Base-by-base conservation (phyloP, 2,113 vertebrate genomes). In the Epinephelus lanceolatus region DNA sequence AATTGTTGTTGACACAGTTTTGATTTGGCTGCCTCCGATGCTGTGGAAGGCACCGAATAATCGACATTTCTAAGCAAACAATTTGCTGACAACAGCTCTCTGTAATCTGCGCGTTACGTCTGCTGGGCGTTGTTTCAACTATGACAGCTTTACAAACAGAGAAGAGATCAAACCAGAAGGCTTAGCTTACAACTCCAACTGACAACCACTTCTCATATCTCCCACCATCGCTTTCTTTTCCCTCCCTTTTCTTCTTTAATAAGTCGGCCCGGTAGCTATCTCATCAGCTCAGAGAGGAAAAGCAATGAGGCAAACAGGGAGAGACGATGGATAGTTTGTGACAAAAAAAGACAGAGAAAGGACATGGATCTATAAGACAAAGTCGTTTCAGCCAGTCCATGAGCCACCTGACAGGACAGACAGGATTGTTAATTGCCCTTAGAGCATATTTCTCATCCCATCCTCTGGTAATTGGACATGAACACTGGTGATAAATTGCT, bases 401-500 rank as follows among this genome's bases (percentile, higher is more conserved):
- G 86, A 90, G 77, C 85, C 87, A 80, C 45, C 78, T 84, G 81
- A 86, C 91, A 82, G 78, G 49, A 81, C 66, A 65, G 91, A 78
- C 89, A 78, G 83, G 83, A 61, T 80, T 86, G 82, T 86, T 91
- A 92, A 94, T 91, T 91, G 87, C 78, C 85, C 85, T 85, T 65
- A 77, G 80, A 90, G 81, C 86, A 68, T 72, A 90, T 89, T 91
- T 86, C 88, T 89, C 88, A 89, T 91, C 88, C 84, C 81, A 82
- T 65, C 79, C 72, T 60, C 84, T 77, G 83, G 76, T 90, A 88
- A 93, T 91, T 91, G 91, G 91, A 92, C 87, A 60, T 88, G 82
- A 93, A 82, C 78, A 67, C 71, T n/a, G 65, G 86, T 91, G 90
- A 94, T 92, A 84, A 93, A 93, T 92, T 80, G 84, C 84, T 60